Conservation (phyloP, 2,888 invertebrate genomes). For the Cataglyphis rosenhaueri region DNA sequence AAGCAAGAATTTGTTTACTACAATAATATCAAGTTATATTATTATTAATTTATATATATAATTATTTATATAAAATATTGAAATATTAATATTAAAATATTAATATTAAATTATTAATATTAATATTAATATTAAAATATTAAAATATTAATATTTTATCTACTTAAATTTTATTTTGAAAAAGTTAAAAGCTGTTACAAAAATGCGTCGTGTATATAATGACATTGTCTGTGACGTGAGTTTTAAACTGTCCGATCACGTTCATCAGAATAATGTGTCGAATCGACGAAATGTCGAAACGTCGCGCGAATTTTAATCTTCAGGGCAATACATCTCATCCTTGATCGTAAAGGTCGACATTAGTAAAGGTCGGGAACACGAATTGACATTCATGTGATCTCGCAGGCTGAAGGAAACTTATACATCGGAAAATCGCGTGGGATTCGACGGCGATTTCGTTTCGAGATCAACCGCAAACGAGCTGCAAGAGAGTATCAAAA, state of each 20-base stretch:
- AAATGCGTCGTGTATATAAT: not conserved
- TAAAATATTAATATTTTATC: conserved; percentile 1
- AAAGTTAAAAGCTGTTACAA: not conserved
- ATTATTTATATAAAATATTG: not conserved
- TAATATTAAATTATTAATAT: not conserved
- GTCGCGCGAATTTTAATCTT: conserved; percentile 56
- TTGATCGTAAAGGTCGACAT: conserved; percentile 61
- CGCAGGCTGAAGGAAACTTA: not conserved
- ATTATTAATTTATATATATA: not conserved
- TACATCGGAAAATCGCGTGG: not conserved
- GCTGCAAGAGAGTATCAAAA: not conserved
- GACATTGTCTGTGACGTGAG: conserved; percentile 29
- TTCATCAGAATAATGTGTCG: conserved; percentile 32
- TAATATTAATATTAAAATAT: not conserved
- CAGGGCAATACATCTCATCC: conserved; percentile 23
- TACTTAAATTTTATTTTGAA: not conserved
- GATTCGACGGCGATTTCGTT: not conserved
- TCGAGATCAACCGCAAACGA: not conserved
- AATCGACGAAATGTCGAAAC: conserved; percentile 24
- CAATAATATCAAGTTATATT: not conserved
- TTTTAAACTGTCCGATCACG: conserved; percentile 48
- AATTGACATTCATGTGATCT: not conserved
- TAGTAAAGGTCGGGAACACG: conserved; percentile 29
- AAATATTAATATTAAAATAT: not conserved
- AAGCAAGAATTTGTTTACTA: not conserved